Evolutionary conservation across 2,797 vertebrate species (phyloP).

Genomic region (Chaetophractus vellerosus): DNA sequence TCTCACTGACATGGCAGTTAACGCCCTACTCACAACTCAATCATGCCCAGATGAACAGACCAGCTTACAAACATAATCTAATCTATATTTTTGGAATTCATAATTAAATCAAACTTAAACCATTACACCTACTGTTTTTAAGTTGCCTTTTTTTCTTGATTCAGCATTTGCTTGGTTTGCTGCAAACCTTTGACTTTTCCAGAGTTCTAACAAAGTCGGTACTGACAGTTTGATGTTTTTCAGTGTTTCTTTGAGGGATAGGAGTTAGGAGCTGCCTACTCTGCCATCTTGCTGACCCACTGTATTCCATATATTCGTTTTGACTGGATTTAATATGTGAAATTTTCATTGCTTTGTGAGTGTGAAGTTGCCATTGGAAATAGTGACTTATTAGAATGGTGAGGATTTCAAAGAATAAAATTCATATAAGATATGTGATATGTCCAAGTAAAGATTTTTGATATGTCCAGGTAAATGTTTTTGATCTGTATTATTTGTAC

Average conservation of each 20-base stretch:
- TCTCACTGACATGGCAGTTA: too few relatives aligned
- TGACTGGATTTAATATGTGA: too few relatives aligned
- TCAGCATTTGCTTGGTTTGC: too few relatives aligned
- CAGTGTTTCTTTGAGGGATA: background rate
- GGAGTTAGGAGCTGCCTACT: background rate
- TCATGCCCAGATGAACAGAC: too few relatives aligned
- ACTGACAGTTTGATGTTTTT: background rate
- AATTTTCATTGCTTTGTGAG: background rate
- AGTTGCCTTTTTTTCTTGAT: too few relatives aligned
- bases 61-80: too few relatives aligned
- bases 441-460: background rate
- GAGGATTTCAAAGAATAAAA: background rate
- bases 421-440: background rate
- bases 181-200: background rate
- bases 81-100: too few relatives aligned
- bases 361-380: conserved; percentile 44
- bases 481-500: conserved; percentile 43
- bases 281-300: background rate
- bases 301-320: too few relatives aligned
- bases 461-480: conserved; percentile 2
- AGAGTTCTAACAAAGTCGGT: background rate
- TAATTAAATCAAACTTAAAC: too few relatives aligned
- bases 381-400: conserved; percentile 19
- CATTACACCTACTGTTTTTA: background rate
- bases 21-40: too few relatives aligned